Base-by-base conservation (phyloP, 2,888 invertebrate genomes). In the Pseudeuparius sepicola region DNA sequence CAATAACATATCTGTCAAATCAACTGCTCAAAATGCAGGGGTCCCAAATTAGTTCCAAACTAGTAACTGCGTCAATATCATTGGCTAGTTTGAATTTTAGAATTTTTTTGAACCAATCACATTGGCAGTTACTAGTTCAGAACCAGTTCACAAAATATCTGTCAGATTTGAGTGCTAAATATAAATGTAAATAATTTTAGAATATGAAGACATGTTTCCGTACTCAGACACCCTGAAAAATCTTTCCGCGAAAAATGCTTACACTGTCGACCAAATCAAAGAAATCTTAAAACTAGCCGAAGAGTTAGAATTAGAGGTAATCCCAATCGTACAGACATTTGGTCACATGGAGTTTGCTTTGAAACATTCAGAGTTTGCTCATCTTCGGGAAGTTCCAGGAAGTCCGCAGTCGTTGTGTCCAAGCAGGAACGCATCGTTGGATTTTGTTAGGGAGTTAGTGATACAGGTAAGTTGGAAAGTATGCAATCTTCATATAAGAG, bases 161-260 rank as follows among this genome's bases (percentile, higher is more conserved):
- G n/a, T n/a, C n/a, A n/a, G n/a, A n/a, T n/a, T n/a, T n/a, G n/a
- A n/a, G n/a, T n/a, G n/a, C n/a, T n/a, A n/a, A n/a, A n/a, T n/a
- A n/a, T n/a, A n/a, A n/a, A n/a, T n/a, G n/a, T n/a, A n/a, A n/a
- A n/a, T n/a, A n/a, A n/a, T 41, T 45, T 34, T 27, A 44, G 85
- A 85, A 57, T 85, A 83, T 66, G 85, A 85, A 61, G 85, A 85
- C 52, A 83, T 80, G 76, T 85, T 85, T 60, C 84, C 84, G 1
- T 85, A 75, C 59, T 63, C 60, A 29, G 79, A 75, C 1, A 51
- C 56, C 2, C 56, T 85, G 20, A 65, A 67, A 51, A 61, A 56
- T 41, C 65, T 68, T 38, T 61, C 65, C 36, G 76, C 69, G 1
- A 64, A 63, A 49, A 76, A 68, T 61, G 75, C 79, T 6, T 80